These are phyloP conservation scores for Myotis davidii DNA, from an alignment of 2,113 vertebrate genomes.

Conservation along the genomic window DNA sequence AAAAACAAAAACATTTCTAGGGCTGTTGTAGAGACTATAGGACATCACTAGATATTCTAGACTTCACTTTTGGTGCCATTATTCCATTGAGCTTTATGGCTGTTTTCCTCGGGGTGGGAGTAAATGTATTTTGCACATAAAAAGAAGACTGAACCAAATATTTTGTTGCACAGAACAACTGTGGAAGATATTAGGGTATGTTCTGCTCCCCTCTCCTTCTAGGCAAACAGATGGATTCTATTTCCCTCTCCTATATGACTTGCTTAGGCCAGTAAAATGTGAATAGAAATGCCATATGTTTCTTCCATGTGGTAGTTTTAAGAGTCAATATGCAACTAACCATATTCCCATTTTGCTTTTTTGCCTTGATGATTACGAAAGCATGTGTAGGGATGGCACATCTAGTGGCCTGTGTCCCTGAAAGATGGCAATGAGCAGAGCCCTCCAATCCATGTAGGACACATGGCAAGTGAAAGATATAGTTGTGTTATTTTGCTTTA, in stretches of 20 bases:
- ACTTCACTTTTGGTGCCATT: not conserved
- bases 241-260: slow-evolving; percentile 8
- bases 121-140: slow-evolving; percentile 9
- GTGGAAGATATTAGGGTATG: not conserved
- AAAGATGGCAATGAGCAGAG: not conserved
- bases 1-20: not conserved
- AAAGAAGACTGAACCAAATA: not conserved
- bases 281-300: slow-evolving; percentile 11
- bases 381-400: not conserved
- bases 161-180: not conserved
- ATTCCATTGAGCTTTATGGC: not conserved
- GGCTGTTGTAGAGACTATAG: not conserved
- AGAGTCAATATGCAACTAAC: not conserved
- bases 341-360: not conserved
- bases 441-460: not conserved
- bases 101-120: not conserved
- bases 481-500: not conserved
- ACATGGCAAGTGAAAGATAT: not conserved
- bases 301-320: not conserved
- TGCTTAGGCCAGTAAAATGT: slow-evolving; percentile 1
- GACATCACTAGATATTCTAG: not conserved
- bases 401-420: not conserved
- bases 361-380: not conserved
- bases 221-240: slow-evolving; percentile 37
- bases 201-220: not conserved